These are phyloP conservation scores for Nicator chloris DNA, from an alignment of 2,113 vertebrate genomes.

Conservation along the genomic window DNA sequence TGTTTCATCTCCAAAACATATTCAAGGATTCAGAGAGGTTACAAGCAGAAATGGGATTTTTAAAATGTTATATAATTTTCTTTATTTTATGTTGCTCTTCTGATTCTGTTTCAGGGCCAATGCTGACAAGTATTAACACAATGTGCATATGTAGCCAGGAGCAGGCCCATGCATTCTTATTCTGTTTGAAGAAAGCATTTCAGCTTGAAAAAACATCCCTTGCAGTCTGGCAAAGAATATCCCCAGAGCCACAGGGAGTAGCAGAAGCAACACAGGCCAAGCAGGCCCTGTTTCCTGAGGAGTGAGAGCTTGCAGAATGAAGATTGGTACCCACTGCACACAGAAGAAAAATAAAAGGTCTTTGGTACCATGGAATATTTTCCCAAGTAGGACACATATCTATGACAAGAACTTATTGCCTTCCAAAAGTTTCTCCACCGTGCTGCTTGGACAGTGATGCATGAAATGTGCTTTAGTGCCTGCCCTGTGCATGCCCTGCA, in stretches of 20 bases:
- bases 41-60: background rate
- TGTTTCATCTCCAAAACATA: background rate
- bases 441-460: background rate
- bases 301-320: background rate
- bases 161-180: background rate
- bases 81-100: background rate
- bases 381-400: background rate
- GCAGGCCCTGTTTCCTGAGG: background rate
- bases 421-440: background rate
- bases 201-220: background rate
- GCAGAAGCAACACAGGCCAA: background rate
- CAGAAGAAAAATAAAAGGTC: background rate
- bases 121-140: background rate
- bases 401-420: background rate
- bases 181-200: background rate
- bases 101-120: background rate
- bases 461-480: accelerated
- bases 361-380: background rate
- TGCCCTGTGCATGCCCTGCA: background rate
- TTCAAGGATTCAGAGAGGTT: background rate
- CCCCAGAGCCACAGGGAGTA: background rate
- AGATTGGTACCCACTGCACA: accelerated
- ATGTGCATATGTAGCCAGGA: background rate
- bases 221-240: background rate
- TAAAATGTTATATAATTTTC: background rate